Conservation (phyloP, 2,113 vertebrate species). For the Sander lucioperca region DNA sequence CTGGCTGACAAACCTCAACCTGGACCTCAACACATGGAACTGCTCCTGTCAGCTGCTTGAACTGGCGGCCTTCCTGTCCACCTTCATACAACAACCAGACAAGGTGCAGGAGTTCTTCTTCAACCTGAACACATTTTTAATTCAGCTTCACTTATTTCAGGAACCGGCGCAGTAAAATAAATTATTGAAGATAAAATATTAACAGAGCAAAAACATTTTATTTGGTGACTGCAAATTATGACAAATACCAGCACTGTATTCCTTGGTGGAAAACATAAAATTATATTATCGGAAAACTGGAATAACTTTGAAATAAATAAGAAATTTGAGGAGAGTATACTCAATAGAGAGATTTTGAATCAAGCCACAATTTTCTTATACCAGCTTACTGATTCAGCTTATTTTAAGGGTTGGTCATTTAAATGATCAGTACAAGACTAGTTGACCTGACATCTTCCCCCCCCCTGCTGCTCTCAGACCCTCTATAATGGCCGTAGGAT, state of each 20-base stretch:
- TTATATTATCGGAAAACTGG: background rate
- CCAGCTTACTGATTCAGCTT: background rate
- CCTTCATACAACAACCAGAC: slow-evolving; percentile 79
- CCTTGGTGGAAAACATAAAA: background rate
- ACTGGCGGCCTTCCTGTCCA: slow-evolving; percentile 80
- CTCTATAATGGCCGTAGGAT: slow-evolving; percentile 78
- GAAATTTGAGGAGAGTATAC: background rate
- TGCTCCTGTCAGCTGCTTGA: slow-evolving; percentile 86
- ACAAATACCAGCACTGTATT: too few species aligned
- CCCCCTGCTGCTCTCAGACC: slow-evolving; percentile 24
- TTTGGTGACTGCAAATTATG: background rate
- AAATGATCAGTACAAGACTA: background rate
- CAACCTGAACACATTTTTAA: background rate
- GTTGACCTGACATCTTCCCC: background rate
- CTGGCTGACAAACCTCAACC: slow-evolving; percentile 81
- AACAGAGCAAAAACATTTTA: background rate
- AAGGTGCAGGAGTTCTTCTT: slow-evolving; percentile 35
- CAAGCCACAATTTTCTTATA: background rate
- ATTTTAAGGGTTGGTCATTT: background rate
- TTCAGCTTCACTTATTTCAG: background rate
- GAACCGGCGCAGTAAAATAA: background rate
- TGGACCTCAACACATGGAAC: slow-evolving; percentile 86
- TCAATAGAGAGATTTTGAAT: background rate
- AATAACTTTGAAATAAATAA: background rate
- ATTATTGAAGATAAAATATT: background rate